Conservation (phyloP, 2,888 invertebrate species). For the Rhaphigaster nebulosa region DNA sequence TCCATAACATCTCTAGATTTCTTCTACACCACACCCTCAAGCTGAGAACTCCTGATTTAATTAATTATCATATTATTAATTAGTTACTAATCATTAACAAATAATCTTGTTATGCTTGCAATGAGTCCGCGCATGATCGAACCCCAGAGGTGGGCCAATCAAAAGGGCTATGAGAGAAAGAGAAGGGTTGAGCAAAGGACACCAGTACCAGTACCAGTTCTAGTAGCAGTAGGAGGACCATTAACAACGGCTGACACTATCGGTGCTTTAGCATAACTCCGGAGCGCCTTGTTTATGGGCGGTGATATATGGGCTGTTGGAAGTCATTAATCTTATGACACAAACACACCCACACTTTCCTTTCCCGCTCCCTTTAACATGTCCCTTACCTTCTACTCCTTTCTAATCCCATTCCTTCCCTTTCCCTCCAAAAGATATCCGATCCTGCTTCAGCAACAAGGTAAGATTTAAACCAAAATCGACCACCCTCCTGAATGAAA, state of each 20-base stretch:
- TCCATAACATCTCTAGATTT: too few relatives aligned
- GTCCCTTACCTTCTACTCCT: conserved; percentile 10
- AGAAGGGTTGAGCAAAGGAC: conserved; percentile 25
- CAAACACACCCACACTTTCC: conserved; percentile 50
- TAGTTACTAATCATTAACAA: too few relatives aligned
- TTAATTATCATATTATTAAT: too few relatives aligned
- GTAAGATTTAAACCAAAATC: not conserved
- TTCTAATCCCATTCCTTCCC: not conserved
- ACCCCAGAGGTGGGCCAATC: not conserved
- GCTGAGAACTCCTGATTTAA: too few relatives aligned
- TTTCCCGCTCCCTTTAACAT: not conserved
- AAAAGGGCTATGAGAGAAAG: not conserved
- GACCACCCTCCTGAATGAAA: not conserved
- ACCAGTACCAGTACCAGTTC: not conserved
- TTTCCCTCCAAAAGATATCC: conserved; percentile 6
- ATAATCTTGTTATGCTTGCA: not conserved
- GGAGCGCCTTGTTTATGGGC: conserved; percentile 45
- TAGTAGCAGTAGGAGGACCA: not conserved
- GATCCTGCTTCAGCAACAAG: not conserved
- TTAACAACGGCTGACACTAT: conserved; percentile 53
- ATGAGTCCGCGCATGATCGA: not conserved
- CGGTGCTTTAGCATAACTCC: conserved; percentile 52
- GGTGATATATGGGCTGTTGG: conserved; percentile 31
- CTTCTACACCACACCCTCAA: too few relatives aligned
- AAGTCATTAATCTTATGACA: conserved; percentile 51